Evolutionary conservation across 2,888 invertebrate genomes (phyloP).

Genomic region (Eristalis intricaria): DNA sequence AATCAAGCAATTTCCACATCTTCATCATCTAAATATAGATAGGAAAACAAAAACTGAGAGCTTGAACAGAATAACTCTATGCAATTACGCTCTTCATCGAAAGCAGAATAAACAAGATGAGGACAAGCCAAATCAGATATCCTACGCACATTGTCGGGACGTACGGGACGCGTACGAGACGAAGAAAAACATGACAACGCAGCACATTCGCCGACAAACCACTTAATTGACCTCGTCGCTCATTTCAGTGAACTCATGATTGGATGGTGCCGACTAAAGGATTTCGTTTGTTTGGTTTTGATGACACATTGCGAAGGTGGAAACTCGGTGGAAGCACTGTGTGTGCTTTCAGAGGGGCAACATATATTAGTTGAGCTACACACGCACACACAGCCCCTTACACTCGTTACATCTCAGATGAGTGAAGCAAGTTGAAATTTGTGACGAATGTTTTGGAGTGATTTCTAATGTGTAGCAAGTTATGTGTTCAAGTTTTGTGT

Average conservation of each 20-base stretch:
- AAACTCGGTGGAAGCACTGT: neutral
- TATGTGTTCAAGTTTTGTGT: no score
- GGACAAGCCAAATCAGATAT: conserved; percentile 6
- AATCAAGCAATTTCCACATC: conserved; percentile 47
- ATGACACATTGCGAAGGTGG: neutral
- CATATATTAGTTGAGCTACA: no score
- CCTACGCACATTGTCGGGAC: conserved; percentile 11
- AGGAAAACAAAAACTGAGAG: neutral
- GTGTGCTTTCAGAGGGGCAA: no score
- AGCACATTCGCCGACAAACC: conserved; percentile 7
- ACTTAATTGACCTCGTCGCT: conserved; percentile 13
- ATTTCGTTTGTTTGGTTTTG: neutral
- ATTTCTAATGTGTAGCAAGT: no score
- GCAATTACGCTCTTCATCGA: conserved; percentile 22
- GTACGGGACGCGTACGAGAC: neutral
- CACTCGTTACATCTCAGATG: no score
- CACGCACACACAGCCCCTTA: no score
- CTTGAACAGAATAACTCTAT: conserved; percentile 35
- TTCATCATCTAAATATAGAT: conserved; percentile 32
- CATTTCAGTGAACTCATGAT: neutral
- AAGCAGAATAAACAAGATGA: conserved; percentile 14
- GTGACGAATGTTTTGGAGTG: no score
- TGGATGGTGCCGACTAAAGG: neutral
- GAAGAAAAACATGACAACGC: conserved; percentile 15
- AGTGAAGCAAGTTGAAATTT: no score